Conservation (phyloP, 2,113 vertebrate genomes). For the Dasyurus viverrinus region DNA sequence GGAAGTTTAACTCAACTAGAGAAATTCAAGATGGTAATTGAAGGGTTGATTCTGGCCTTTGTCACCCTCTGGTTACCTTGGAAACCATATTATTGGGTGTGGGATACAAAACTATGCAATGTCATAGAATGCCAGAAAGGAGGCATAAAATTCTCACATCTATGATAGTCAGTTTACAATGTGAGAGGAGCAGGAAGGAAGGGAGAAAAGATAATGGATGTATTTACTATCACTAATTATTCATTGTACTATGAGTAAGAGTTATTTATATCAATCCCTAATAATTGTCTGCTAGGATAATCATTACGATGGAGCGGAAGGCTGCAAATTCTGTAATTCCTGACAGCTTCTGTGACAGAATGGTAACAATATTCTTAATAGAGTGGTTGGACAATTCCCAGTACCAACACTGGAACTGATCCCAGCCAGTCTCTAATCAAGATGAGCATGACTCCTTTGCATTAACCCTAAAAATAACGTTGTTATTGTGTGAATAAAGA, state of each 20-base stretch:
- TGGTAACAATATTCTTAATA: slow-evolving; percentile 12
- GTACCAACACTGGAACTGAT: not conserved
- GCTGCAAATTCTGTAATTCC: not conserved
- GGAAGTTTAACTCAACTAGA: slow-evolving; percentile 21
- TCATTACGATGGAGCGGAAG: not conserved
- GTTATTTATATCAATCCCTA: not conserved
- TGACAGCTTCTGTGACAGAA: not conserved
- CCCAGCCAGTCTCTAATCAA: not conserved
- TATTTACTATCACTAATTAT: slow-evolving; percentile 44
- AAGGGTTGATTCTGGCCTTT: slow-evolving; percentile 47
- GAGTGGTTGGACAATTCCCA: slow-evolving; percentile 22
- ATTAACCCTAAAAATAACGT: slow-evolving; percentile 17
- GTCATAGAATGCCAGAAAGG: slow-evolving; percentile 65
- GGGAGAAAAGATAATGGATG: slow-evolving; percentile 3
- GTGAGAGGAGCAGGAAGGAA: fast-evolving
- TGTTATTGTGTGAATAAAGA: too few relatives aligned
- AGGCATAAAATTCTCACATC: slow-evolving; percentile 56
- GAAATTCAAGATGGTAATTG: slow-evolving; percentile 41
- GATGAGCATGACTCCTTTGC: not conserved
- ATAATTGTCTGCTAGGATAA: not conserved
- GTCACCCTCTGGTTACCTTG: slow-evolving; percentile 68
- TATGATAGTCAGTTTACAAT: slow-evolving; percentile 43
- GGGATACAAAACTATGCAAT: slow-evolving; percentile 53
- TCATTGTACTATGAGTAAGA: not conserved
- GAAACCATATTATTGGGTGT: slow-evolving; percentile 58